Conservation (phyloP, 2,888 invertebrate genomes). For the Schizaphis graminum region DNA sequence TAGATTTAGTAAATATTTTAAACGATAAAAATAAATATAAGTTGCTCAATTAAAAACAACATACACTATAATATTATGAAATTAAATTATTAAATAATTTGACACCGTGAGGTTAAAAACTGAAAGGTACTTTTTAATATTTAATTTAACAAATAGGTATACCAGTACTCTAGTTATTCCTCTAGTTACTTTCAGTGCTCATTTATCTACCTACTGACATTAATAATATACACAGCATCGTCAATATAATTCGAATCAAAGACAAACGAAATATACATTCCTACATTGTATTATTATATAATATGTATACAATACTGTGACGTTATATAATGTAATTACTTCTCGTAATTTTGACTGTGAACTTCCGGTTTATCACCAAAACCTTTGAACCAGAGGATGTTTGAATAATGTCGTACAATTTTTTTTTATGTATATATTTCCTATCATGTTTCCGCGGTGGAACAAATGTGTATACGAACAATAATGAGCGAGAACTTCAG, state of each 20-base stretch:
- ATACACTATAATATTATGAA: not conserved
- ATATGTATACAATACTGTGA: not conserved
- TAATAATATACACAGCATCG: not conserved
- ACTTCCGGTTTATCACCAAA: not conserved
- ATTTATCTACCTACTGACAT: not conserved
- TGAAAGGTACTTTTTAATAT: not conserved
- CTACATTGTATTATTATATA: not conserved
- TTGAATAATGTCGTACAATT: not conserved
- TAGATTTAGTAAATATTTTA: not conserved
- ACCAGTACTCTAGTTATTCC: not conserved
- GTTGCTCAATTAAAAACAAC: not conserved
- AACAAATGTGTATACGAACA: conserved; percentile 2
- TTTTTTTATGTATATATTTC: not conserved
- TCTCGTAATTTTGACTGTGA: not conserved
- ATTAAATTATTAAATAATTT: not conserved
- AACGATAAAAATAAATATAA: not conserved
- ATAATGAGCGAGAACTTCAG: not conserved
- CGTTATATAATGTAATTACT: not conserved
- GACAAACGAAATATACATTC: not conserved
- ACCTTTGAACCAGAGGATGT: not conserved
- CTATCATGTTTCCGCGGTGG: not conserved
- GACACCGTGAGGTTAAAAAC: not conserved
- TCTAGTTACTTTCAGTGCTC: not conserved
- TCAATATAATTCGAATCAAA: not conserved
- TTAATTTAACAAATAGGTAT: not conserved